phyloP scores from a whole-genome alignment of 1,140 invertebrate genomes.

The Oreohelix idahoensis region DNA sequence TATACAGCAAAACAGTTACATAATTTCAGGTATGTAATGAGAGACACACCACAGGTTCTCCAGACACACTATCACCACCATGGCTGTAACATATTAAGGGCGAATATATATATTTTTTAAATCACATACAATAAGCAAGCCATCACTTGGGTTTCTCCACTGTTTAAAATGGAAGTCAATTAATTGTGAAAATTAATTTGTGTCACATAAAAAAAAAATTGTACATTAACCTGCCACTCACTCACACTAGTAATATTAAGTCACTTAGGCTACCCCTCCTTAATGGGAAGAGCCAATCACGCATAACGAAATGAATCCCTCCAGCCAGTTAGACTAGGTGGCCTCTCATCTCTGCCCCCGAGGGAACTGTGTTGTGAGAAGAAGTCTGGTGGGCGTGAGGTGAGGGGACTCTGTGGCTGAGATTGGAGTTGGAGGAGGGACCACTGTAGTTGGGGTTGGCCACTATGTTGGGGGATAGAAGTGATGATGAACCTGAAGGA shows the following conservation, averaged over 20 bases:
- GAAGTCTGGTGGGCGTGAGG: slow-evolving; percentile 12
- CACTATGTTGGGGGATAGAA: slow-evolving; percentile 56
- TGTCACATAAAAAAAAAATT: too few species aligned
- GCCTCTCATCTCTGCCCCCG: slow-evolving; percentile 42
- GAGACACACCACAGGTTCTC: too few species aligned
- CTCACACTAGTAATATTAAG: background rate
- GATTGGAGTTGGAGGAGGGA: slow-evolving; percentile 32
- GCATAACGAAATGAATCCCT: background rate
- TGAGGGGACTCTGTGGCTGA: slow-evolving; percentile 40
- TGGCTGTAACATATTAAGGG: too few species aligned
- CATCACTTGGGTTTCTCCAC: too few species aligned
- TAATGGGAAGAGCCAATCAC: background rate
- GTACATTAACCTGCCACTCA: background rate
- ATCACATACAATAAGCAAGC: too few species aligned
- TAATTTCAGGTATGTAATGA: too few species aligned
- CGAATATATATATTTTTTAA: too few species aligned
- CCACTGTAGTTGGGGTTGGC: slow-evolving; percentile 56
- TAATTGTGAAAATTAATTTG: too few species aligned
- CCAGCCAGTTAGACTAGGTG: slow-evolving; percentile 42
- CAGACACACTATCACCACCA: too few species aligned
- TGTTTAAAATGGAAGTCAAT: too few species aligned
- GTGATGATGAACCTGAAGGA: slow-evolving; percentile 10
- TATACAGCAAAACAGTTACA: too few species aligned
- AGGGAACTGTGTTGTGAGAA: slow-evolving; percentile 46
- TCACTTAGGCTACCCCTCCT: background rate